Evolutionary conservation across 2,113 vertebrate species (phyloP).

Genomic region (Corvus moneduloides): DNA sequence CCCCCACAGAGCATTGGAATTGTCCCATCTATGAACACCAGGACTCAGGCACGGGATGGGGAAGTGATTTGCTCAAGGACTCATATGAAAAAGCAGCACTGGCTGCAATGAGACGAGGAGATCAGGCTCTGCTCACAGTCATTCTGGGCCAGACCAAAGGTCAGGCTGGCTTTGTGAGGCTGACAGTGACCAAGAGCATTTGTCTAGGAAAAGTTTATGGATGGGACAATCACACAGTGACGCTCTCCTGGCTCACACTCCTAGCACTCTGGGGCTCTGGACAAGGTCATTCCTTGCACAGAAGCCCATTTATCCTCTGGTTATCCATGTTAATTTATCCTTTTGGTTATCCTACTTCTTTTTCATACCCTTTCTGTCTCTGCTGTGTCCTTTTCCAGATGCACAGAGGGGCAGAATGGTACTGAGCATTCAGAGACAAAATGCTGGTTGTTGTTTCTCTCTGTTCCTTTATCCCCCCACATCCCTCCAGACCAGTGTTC

Average conservation of each 20-base stretch:
- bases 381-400: not conserved
- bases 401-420: not conserved
- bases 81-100: not conserved
- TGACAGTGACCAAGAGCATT: not conserved
- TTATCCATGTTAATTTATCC: not conserved
- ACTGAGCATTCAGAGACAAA: not conserved
- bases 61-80: not conserved
- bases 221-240: fast-evolving
- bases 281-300: not conserved
- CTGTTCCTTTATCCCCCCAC: not conserved
- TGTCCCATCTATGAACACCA: not conserved
- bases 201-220: not conserved
- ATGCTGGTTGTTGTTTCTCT: not conserved
- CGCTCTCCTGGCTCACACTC: not conserved
- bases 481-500: not conserved
- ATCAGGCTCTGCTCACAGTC: not conserved
- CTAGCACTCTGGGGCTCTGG: not conserved
- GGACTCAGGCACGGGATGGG: not conserved
- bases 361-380: not conserved
- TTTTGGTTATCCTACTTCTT: not conserved
- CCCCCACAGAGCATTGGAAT: not conserved
- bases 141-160: not conserved
- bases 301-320: not conserved
- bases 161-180: not conserved
- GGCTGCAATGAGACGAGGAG: not conserved